Evolutionary conservation across 1,140 invertebrate species (phyloP).

Genomic region (Diorhabda sublineata): DNA sequence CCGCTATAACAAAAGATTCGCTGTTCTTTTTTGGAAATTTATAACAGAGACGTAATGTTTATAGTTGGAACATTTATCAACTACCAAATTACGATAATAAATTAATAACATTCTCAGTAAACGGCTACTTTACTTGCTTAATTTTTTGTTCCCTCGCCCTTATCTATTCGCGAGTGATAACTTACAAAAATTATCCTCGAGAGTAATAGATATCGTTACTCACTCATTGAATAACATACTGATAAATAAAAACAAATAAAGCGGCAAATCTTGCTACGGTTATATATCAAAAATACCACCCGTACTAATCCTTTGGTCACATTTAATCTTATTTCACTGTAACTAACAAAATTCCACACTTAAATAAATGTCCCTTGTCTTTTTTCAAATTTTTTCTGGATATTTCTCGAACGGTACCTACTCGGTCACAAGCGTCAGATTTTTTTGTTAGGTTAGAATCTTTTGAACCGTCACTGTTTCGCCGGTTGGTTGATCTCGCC

Average conservation of each 20-base stretch:
- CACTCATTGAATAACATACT: not conserved
- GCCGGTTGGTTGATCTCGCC: constrained; percentile 27
- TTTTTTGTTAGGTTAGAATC: constrained; percentile 4
- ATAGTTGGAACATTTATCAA: no score
- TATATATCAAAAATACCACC: not conserved
- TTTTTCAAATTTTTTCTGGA: not conserved
- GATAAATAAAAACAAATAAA: constrained; percentile 3
- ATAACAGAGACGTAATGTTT: no score
- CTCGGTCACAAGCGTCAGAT: not conserved
- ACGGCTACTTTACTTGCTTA: no score
- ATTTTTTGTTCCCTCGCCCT: no score
- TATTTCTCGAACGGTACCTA: not conserved
- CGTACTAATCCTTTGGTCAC: not conserved
- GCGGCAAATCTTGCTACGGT: not conserved
- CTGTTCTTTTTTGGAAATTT: no score
- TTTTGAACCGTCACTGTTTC: constrained; percentile 21
- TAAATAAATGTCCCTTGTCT: not conserved
- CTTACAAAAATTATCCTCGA: no score
- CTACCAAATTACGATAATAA: no score
- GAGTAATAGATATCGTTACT: not conserved
- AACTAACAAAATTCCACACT: constrained; percentile 2
- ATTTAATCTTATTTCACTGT: not conserved
- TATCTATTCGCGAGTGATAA: no score
- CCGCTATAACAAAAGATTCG: no score
- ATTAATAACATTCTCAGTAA: no score